Percentiles rank a stretch among this genome's conserved stretches.
These are phyloP conservation scores for Eupithecia vulgata DNA, from an alignment of 2,888 invertebrate species.

Conservation along the genomic window DNA sequence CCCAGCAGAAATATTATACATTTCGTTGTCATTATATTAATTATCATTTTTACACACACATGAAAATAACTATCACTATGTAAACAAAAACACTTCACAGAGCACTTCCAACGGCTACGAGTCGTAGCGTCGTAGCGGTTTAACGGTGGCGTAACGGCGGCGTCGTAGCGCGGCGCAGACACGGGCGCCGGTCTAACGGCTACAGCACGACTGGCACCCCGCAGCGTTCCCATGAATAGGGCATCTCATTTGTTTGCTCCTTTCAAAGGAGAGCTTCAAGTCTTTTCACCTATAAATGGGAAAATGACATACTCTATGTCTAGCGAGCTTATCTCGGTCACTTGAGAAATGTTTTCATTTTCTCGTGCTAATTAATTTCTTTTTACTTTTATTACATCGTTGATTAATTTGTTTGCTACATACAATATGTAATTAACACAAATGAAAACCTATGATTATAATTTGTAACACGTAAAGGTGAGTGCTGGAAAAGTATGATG, in stretches of 20 bases:
- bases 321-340: constrained; percentile 37
- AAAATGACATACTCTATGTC: constrained; percentile 34
- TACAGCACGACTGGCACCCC: constrained; percentile 55
- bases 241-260: constrained; percentile 63
- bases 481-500: background rate
- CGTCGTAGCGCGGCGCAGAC: constrained; percentile 36
- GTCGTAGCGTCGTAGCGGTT: constrained; percentile 47
- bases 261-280: constrained; percentile 58
- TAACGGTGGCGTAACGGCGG: constrained; percentile 4
- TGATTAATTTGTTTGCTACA: background rate
- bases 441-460: background rate
- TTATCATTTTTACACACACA: constrained; percentile 52
- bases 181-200: constrained; percentile 52
- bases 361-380: constrained; percentile 6
- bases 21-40: constrained; percentile 49
- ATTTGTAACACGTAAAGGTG: constrained; percentile 1
- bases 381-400: background rate
- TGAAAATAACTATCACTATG: constrained; percentile 44
- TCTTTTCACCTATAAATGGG: constrained; percentile 55
- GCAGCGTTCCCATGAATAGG: constrained; percentile 53
- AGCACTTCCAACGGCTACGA: constrained; percentile 26
- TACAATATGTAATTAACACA: background rate
- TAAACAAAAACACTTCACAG: constrained; percentile 39
- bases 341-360: constrained; percentile 4
- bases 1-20: constrained; percentile 54